Conservation (phyloP, 2,113 vertebrate species). For the Hemibagrus wyckioides region DNA sequence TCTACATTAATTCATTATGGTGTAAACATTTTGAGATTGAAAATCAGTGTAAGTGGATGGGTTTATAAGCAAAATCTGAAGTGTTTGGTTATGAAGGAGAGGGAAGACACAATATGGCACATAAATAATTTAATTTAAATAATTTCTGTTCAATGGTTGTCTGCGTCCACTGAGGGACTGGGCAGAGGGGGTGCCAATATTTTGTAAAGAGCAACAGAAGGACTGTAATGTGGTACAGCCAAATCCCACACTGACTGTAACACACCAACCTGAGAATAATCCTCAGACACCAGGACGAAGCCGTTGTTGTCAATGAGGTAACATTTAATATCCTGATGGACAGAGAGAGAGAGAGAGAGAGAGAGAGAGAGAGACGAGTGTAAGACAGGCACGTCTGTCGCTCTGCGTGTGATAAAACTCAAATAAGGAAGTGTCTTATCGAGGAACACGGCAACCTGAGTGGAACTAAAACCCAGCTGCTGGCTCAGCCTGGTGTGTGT, state of each 20-base stretch:
- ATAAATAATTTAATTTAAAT: not conserved
- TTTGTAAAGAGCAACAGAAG: not conserved
- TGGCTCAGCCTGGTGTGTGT: not conserved
- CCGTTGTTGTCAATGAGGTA: conserved; percentile 99
- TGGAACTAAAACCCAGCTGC: not conserved
- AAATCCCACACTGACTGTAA: not conserved
- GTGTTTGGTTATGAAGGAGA: not conserved
- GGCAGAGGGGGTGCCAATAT: not conserved
- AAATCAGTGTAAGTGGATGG: too few species aligned
- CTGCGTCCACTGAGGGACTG: not conserved
- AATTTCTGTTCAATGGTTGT: not conserved
- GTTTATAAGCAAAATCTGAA: not conserved
- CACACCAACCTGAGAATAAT: conserved; percentile 83
- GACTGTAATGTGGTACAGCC: not conserved
- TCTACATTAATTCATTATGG: not conserved
- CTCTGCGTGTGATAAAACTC: not conserved
- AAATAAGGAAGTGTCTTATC: not conserved
- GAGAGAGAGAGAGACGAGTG: conserved; percentile 2
- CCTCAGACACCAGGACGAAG: conserved; percentile 96
- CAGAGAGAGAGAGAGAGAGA: not conserved
- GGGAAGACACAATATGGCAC: not conserved
- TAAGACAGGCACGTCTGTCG: too few species aligned
- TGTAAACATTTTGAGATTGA: not conserved
- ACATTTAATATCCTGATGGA: conserved; percentile 86
- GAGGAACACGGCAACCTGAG: not conserved